Percentiles rank a stretch among this genome's conserved stretches.
phyloP scores from a whole-genome alignment of 2,888 invertebrate genomes.

The Microplitis manilae region DNA sequence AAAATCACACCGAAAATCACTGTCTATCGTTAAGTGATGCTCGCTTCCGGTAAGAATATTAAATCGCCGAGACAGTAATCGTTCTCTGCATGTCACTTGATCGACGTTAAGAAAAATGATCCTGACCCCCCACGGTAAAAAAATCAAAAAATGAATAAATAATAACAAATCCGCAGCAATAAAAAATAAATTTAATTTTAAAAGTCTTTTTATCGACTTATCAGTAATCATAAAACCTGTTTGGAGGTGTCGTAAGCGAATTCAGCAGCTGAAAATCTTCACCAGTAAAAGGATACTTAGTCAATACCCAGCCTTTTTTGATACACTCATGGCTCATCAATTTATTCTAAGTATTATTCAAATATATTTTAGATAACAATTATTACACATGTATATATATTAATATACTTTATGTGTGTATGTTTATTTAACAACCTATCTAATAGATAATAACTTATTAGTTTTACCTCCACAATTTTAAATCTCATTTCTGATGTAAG shows the following conservation, averaged over 20 bases:
- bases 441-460: not conserved
- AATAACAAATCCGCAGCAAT: slow-evolving; percentile 24
- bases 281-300: slow-evolving; percentile 75
- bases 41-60: slow-evolving; percentile 72
- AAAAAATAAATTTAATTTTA: slow-evolving; percentile 22
- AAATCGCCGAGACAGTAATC: slow-evolving; percentile 68
- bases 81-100: slow-evolving; percentile 68
- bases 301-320: slow-evolving; percentile 77
- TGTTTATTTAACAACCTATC: not conserved
- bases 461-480: slow-evolving; percentile 58
- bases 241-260: slow-evolving; percentile 76
- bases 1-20: slow-evolving; percentile 8
- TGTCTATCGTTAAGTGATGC: slow-evolving; percentile 42
- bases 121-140: slow-evolving; percentile 58
- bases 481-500: slow-evolving; percentile 54
- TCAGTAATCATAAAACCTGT: slow-evolving; percentile 72
- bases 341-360: slow-evolving; percentile 68
- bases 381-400: slow-evolving; percentile 21
- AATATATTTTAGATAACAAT: slow-evolving; percentile 25
- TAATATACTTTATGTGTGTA: not conserved
- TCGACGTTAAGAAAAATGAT: slow-evolving; percentile 73
- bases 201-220: slow-evolving; percentile 48
- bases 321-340: slow-evolving; percentile 75
- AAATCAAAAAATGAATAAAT: slow-evolving; percentile 10
- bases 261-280: slow-evolving; percentile 77